phyloP scores from a whole-genome alignment of 2,888 invertebrate species.

The Campoplex capitator region DNA sequence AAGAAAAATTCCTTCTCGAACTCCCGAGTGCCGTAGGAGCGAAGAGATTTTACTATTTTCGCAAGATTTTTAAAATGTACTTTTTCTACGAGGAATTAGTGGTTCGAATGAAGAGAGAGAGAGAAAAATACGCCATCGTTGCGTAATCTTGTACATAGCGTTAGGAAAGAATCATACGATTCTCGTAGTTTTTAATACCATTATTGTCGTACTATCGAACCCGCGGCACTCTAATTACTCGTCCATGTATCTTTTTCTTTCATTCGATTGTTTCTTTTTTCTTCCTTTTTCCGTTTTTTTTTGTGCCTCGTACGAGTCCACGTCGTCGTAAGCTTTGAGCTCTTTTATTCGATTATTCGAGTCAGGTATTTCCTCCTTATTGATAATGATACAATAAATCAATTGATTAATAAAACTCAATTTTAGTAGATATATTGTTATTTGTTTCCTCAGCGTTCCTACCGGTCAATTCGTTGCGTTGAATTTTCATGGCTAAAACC shows the following conservation, averaged over 20 bases:
- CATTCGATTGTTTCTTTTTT: constrained; percentile 1
- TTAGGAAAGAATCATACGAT: constrained; percentile 44
- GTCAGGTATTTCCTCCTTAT: constrained; percentile 52
- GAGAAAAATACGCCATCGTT: constrained; percentile 31
- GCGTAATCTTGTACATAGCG: constrained; percentile 63
- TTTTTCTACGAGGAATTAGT: constrained; percentile 34
- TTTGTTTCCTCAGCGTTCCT: neutral
- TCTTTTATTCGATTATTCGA: constrained; percentile 45
- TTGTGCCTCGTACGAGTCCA: constrained; percentile 19
- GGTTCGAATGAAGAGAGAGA: constrained; percentile 12
- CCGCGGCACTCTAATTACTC: constrained; percentile 14
- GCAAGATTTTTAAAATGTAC: constrained; percentile 4
- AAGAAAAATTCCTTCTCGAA: neutral
- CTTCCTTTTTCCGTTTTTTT: neutral
- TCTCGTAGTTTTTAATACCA: constrained; percentile 31
- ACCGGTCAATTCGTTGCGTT: neutral
- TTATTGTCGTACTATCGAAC: constrained; percentile 44
- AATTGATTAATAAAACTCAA: neutral
- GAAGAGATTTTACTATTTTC: constrained; percentile 1
- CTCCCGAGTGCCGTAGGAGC: neutral
- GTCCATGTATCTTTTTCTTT: neutral
- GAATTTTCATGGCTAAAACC: neutral
- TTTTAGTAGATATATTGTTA: neutral
- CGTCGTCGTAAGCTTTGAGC: constrained; percentile 16
- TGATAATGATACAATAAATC: constrained; percentile 50